phyloP scores from a whole-genome alignment of 2,888 invertebrate genomes.

The Mesorhabditis spiculigera region DNA sequence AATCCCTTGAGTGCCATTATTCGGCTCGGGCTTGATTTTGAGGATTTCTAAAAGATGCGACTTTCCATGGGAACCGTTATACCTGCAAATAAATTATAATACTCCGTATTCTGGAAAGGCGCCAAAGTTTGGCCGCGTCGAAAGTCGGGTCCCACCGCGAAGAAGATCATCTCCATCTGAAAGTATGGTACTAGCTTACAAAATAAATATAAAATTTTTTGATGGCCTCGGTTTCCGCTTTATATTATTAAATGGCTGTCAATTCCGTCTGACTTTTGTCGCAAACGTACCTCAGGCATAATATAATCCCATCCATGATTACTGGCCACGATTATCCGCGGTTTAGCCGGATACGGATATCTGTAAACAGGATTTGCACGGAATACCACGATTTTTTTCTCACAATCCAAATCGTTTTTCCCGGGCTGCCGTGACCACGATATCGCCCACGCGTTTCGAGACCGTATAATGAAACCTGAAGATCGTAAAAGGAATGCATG shows the following conservation, averaged over 20 bases:
- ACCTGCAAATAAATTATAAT: background rate
- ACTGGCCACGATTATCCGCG: background rate
- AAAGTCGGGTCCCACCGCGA: background rate
- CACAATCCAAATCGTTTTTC: background rate
- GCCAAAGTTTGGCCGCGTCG: background rate
- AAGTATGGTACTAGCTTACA: no score
- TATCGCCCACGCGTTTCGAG: background rate
- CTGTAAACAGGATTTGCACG: background rate
- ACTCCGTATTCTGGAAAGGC: background rate
- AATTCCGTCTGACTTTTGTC: no score
- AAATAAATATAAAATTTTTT: no score
- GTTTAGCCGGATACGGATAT: background rate
- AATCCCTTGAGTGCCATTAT: conserved; percentile 1
- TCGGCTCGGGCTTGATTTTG: background rate
- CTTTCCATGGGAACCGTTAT: background rate
- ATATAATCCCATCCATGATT: conserved; percentile 5
- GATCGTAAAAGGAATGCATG: background rate
- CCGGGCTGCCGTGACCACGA: background rate
- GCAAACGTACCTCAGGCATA: background rate
- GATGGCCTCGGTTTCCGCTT: no score
- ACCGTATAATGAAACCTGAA: conserved; percentile 3
- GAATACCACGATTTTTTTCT: background rate
- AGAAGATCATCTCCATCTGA: background rate
- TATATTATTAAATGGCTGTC: no score
- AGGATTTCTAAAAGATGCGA: background rate